phyloP scores from a whole-genome alignment of 2,888 invertebrate species.

The Junonia oenone region DNA sequence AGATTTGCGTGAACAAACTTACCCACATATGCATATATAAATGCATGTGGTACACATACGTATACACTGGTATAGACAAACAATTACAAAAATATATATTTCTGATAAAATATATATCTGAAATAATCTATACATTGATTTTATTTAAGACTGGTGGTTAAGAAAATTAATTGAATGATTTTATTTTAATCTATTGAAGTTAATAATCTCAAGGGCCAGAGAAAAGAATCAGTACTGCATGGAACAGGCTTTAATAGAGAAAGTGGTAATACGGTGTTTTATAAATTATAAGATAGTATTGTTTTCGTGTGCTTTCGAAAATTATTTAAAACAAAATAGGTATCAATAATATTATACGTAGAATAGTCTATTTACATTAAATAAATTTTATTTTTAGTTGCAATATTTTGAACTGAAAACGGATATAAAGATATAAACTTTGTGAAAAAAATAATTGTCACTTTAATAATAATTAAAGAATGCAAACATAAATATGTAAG shows the following conservation, averaged over 20 bases:
- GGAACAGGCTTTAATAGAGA: conserved; percentile 66
- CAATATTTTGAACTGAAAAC: neutral
- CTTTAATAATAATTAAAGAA: too few relatives aligned
- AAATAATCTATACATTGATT: too few relatives aligned
- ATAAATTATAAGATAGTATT: conserved; percentile 30
- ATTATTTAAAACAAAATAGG: neutral
- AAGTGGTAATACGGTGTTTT: conserved; percentile 40
- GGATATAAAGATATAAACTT: neutral
- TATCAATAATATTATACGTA: too few relatives aligned
- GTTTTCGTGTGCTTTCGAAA: conserved; percentile 44
- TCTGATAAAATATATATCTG: too few relatives aligned
- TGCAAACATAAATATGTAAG: too few relatives aligned
- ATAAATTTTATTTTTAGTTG: neutral
- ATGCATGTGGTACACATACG: too few relatives aligned
- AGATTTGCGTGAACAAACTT: too few relatives aligned
- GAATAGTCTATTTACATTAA: neutral
- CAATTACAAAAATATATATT: too few relatives aligned
- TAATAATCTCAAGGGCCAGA: conserved; percentile 33
- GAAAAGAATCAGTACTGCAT: conserved; percentile 42
- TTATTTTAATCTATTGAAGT: neutral
- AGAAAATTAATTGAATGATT: neutral
- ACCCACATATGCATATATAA: too few relatives aligned
- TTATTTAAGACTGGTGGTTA: neutral
- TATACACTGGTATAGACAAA: too few relatives aligned
- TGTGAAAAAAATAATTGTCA: too few relatives aligned